Evolutionary conservation across 2,113 vertebrate species (phyloP), one percentile per base, ranked within the genome.

Genomic region (Brienomyrus longianalis): DNA sequence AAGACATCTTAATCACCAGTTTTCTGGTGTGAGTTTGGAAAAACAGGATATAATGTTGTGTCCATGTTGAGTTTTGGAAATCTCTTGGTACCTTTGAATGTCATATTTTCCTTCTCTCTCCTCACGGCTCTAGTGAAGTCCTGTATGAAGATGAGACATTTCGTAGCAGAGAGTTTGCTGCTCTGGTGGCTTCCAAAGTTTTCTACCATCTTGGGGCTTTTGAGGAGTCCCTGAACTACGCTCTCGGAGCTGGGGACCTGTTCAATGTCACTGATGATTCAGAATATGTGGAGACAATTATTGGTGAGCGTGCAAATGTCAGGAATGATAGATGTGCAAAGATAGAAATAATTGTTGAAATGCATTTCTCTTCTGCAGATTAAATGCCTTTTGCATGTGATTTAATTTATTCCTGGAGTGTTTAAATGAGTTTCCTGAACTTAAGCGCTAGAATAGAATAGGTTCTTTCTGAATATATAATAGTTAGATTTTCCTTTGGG

Each of bases 181-280:
- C 99, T 9, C 94, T 99, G 31, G 98, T 99, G 94, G 99, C 99
- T 48, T 99, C 99, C 11, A 99, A 99, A 95, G 98, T 99, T 83
- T 99, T 99, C 93, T 99, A 99, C 92, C 99, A 99, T 91, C 95
- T 99, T 7, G 98, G 99, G 80, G 99, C 98, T 62, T 99, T 99
- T 96, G 99, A 99, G 91, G 99, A 99, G 80, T 99, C 99, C 0
- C 94, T 99, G 91, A 99, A 99, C 93, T 99, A 99, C 83, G 99
- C 99, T 47, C 95, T 99, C 88, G 99, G 99, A 91, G 99, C 99
- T 88, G 99, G 98, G 89, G 98, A 99, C 92, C 98, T 99, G 90
- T 99, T 99, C 95, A 99, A 99, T 91, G 98, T 99, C 92, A 98
- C 97, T 0, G 99, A 99, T 94, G 98, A 99, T 89, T 98, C 99